Evolutionary conservation across 2,888 invertebrate genomes (phyloP).

Genomic region (Meliscaeva auricollis): DNA sequence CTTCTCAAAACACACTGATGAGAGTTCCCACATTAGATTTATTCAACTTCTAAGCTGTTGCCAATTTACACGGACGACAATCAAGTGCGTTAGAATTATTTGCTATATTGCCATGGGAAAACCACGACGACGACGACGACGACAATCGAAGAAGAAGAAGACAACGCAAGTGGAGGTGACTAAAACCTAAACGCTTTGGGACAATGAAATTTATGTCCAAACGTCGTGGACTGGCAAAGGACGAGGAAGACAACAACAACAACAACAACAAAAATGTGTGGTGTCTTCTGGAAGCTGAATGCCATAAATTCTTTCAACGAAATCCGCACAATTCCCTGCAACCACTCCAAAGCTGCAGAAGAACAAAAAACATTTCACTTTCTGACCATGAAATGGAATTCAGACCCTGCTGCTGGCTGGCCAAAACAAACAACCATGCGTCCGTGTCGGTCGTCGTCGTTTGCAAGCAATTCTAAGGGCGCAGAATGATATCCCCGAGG

Average conservation of each 20-base stretch:
- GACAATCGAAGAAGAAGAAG: conserved; percentile 20
- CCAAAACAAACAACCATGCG: conserved; percentile 39
- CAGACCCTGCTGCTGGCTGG: conserved; percentile 38
- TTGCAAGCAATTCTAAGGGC: conserved; percentile 30
- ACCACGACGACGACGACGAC: conserved; percentile 19
- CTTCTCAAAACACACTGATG: conserved; percentile 29
- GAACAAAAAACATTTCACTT: conserved; percentile 74
- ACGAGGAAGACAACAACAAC: conserved; percentile 27
- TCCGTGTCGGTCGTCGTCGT: no score
- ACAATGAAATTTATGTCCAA: conserved; percentile 65
- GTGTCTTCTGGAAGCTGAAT: conserved; percentile 74
- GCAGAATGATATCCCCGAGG: conserved; percentile 18
- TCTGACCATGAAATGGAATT: conserved; percentile 73
- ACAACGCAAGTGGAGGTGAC: no score
- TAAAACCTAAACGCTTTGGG: conserved; percentile 61
- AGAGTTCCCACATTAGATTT: conserved; percentile 47
- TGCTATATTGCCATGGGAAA: conserved; percentile 56
- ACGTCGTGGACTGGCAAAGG: conserved; percentile 7
- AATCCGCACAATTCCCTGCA: conserved; percentile 65
- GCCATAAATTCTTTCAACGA: conserved; percentile 71
- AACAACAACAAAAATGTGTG: conserved; percentile 43
- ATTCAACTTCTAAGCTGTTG: conserved; percentile 45
- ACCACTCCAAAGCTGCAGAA: conserved; percentile 50
- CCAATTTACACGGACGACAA: conserved; percentile 28
- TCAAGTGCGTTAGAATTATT: conserved; percentile 46